Evolutionary conservation across 2,113 vertebrate species (phyloP), one percentile per base, ranked within the genome.

Genomic region (Sisor rabdophorus): DNA sequence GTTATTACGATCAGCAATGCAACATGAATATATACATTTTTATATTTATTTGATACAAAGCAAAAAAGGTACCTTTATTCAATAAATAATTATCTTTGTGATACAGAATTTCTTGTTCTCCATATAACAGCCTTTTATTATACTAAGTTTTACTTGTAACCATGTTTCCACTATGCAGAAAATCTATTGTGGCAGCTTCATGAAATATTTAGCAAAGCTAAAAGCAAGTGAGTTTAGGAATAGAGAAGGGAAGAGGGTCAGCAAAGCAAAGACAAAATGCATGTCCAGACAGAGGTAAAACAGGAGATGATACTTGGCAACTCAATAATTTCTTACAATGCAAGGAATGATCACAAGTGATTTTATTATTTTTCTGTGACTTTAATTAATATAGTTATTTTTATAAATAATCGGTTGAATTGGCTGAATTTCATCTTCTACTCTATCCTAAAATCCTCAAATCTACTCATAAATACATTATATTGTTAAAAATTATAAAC

Each of bases 161-260:
- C 63, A 17, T 30, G 16, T 74, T 26, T 53, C 19, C 30, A 24
- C 63, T 28, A 36, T 74, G 72, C 16, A 20, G 58, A 22, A 63
- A 50, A 78, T 76, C 19, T 50, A 52, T 47, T 65, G 36, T 61
- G 32, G 48, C 61, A 40, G 73, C 11, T 36, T 59, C 75, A 78
- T 83, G 32, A 87, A 86, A 86, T 79, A 86, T 86, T 85, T 53
- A 84, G 50, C 48, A 55, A 52, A 36, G 68, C 60, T 75, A 78
- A 78, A 81, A 78, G 44, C 48, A 2, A 24, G 24, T 59, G 47
- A 30, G n/a, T 73, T 50, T 56, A 13, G 32, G 61, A 75, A 67
- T n/a, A 55, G 30, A 17, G 44, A 53, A 36, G 54, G 28, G 28
- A 48, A 26, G 63, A 73, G 58, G 36, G 26, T 13, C 40, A 36